Conservation (phyloP, 2,797 vertebrate species). For the Chelonia mydas region DNA sequence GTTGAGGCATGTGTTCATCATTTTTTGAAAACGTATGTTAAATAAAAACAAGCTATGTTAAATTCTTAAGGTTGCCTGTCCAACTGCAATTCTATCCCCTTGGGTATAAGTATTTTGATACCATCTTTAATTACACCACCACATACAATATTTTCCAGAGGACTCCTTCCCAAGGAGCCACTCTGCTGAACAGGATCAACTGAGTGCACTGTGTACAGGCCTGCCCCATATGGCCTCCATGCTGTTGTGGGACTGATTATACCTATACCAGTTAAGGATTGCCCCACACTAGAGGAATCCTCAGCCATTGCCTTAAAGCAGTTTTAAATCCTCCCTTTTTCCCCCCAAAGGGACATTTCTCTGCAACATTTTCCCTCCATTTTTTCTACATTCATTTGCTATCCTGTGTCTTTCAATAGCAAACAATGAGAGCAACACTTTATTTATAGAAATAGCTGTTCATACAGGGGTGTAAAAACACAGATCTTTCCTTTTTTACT, state of each 20-base stretch:
- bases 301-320: constrained; percentile 62
- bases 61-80: rapidly evolving
- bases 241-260: constrained; percentile 40
- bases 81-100: background rate
- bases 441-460: background rate
- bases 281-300: constrained; percentile 56
- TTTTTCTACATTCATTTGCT: constrained; percentile 53
- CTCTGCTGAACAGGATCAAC: constrained; percentile 19
- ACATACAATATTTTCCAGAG: background rate
- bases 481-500: background rate
- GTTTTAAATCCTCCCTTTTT: background rate
- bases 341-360: constrained; percentile 6
- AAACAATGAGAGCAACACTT: constrained; percentile 2
- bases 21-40: background rate
- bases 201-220: constrained; percentile 7
- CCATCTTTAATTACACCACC: background rate
- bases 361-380: constrained; percentile 40
- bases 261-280: constrained; percentile 64
- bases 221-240: background rate
- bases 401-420: constrained; percentile 36
- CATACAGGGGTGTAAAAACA: background rate
- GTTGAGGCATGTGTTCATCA: background rate
- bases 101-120: background rate
- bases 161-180: background rate
- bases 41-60: background rate